Percentiles rank a stretch among this genome's conserved stretches.
phyloP scores from a whole-genome alignment of 2,113 vertebrate species.

The Tauraco erythrolophus region DNA sequence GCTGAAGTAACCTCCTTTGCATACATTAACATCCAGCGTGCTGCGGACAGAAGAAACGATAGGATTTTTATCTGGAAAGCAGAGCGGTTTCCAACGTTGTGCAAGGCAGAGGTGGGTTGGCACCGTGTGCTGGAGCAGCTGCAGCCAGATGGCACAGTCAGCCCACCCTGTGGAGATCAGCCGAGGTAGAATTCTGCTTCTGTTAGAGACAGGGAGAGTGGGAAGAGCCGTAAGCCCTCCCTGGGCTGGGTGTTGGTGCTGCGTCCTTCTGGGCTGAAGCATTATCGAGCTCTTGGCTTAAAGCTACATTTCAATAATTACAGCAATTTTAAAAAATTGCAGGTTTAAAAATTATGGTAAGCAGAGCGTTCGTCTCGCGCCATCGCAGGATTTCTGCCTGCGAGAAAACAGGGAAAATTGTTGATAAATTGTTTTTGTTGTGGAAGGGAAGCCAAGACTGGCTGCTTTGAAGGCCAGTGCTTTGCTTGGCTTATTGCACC shows the following conservation, averaged over 20 bases:
- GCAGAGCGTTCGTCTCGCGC: accelerated
- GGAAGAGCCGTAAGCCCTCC: too few relatives aligned
- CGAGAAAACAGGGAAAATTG: too few relatives aligned
- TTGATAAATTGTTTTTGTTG: not conserved
- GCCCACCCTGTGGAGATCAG: accelerated
- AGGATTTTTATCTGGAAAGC: not conserved
- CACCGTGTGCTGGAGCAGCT: accelerated
- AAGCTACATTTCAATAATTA: accelerated
- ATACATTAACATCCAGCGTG: accelerated
- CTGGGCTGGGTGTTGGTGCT: not conserved
- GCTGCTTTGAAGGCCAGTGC: accelerated
- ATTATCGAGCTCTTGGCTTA: not conserved
- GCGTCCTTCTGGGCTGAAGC: accelerated
- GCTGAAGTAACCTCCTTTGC: not conserved
- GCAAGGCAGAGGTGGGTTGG: not conserved
- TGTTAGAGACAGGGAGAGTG: too few relatives aligned
- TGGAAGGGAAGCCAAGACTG: not conserved
- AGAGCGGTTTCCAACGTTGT: accelerated
- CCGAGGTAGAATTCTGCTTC: too few relatives aligned
- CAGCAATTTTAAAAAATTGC: accelerated
- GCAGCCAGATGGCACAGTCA: slow-evolving; percentile 16
- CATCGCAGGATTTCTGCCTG: not conserved
- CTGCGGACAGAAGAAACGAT: accelerated
- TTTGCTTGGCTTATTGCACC: not conserved
- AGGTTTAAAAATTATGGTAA: not conserved